phyloP scores from a whole-genome alignment of 2,113 vertebrate species.

The Corythoichthys intestinalis region DNA sequence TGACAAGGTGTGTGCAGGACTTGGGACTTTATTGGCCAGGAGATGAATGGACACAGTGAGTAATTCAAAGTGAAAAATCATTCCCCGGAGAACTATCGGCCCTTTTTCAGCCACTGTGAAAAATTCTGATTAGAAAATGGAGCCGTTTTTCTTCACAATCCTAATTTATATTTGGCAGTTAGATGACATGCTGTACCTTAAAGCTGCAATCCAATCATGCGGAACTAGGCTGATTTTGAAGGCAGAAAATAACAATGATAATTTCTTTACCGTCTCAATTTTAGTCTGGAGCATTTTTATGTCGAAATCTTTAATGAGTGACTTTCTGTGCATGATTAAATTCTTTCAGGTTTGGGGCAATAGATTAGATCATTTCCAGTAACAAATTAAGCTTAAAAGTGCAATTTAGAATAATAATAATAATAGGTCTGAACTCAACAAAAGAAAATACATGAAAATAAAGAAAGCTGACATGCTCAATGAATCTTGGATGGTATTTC shows the following conservation, averaged over 20 bases:
- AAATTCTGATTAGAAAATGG: constrained; percentile 62
- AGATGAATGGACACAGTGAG: constrained; percentile 56
- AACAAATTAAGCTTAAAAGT: constrained; percentile 6
- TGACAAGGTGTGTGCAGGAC: constrained; percentile 55
- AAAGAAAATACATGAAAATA: background rate
- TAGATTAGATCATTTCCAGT: background rate
- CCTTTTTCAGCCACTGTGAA: constrained; percentile 48
- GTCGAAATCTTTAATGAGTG: constrained; percentile 15
- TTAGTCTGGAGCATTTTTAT: background rate
- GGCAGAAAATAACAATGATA: constrained; percentile 59
- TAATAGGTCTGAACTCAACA: background rate
- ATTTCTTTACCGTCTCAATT: constrained; percentile 29
- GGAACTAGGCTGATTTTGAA: constrained; percentile 56
- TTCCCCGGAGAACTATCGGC: constrained; percentile 51
- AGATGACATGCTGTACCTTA: constrained; percentile 51
- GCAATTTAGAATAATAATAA: constrained; percentile 6
- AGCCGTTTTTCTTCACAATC: constrained; percentile 54
- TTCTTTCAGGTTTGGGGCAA: constrained; percentile 3
- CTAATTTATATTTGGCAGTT: constrained; percentile 64
- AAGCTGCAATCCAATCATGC: constrained; percentile 49
- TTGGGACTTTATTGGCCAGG: constrained; percentile 53
- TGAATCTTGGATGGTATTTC: background rate
- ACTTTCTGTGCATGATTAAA: constrained; percentile 2
- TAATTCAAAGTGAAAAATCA: constrained; percentile 69
- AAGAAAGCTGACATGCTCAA: background rate